Percentiles rank a stretch among this genome's conserved stretches.
Conservation (phyloP, 2,888 invertebrate genomes). For the Antheraea assamensis region DNA sequence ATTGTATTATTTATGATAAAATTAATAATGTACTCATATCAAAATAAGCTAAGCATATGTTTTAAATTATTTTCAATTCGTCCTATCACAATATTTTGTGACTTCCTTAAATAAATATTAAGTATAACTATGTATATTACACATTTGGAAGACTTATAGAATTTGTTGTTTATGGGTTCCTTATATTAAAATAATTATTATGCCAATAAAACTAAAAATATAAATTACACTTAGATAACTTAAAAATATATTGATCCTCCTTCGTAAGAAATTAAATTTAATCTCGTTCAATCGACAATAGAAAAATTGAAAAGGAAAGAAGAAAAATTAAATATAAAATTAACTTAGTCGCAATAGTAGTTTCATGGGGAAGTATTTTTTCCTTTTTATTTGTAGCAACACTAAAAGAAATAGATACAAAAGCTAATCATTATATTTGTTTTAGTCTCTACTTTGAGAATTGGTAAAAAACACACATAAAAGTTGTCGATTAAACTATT, state of each 20-base stretch:
- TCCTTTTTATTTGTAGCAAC: no score
- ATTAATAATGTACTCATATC: background rate
- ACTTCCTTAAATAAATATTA: conserved; percentile 44
- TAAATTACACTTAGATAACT: conserved; percentile 2
- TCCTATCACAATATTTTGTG: conserved; percentile 35
- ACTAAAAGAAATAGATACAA: no score
- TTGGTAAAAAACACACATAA: background rate
- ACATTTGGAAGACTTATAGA: conserved; percentile 66
- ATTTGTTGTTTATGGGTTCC: conserved; percentile 52
- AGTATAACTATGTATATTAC: conserved; percentile 19
- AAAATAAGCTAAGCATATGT: background rate
- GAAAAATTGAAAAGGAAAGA: background rate
- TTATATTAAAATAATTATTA: conserved; percentile 6
- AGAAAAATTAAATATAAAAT: background rate
- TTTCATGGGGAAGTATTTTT: background rate
- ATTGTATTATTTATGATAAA: background rate
- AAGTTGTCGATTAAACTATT: background rate
- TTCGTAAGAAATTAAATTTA: background rate
- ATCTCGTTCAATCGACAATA: background rate
- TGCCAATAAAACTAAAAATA: background rate
- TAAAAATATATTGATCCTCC: background rate
- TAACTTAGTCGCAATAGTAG: background rate
- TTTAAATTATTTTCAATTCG: conserved; percentile 27
- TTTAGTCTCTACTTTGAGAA: background rate
- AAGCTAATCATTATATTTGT: no score